These are phyloP conservation scores for Dendroctonus valens DNA, from an alignment of 1,140 invertebrate genomes.

Conservation along the genomic window DNA sequence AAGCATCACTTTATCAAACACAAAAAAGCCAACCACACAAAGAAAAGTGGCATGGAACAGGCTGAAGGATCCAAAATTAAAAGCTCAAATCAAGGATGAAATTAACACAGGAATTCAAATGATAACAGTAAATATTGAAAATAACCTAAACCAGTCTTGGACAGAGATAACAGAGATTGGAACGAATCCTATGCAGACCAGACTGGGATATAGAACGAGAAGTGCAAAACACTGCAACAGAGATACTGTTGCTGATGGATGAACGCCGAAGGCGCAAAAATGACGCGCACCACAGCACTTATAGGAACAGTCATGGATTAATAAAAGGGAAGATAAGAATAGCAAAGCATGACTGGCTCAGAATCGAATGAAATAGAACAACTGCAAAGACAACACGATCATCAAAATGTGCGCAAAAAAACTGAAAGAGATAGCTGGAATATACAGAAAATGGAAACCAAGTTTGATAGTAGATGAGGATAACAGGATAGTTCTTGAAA, in stretches of 20 bases:
- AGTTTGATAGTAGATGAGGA: background rate
- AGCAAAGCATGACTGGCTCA: slow-evolving; percentile 3
- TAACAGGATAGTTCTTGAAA: background rate
- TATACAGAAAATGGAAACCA: slow-evolving; percentile 1
- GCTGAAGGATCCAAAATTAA: slow-evolving; percentile 2
- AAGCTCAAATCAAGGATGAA: background rate
- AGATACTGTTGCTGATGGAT: too few species aligned
- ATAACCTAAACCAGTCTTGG: background rate
- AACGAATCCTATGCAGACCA: background rate
- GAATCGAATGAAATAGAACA: background rate
- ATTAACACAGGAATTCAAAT: slow-evolving; percentile 1
- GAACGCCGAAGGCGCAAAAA: too few species aligned
- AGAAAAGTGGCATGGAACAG: background rate
- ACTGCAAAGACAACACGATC: background rate
- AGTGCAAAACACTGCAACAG: slow-evolving; percentile 5
- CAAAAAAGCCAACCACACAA: too few species aligned
- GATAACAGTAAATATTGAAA: slow-evolving; percentile 2
- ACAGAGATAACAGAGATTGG: slow-evolving; percentile 2
- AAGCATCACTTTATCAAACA: too few species aligned
- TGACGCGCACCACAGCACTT: too few species aligned
- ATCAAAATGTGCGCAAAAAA: slow-evolving; percentile 7
- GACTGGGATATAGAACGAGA: slow-evolving; percentile 1
- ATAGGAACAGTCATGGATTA: too few species aligned
- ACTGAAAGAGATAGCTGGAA: slow-evolving; percentile 9
- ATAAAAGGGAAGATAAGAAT: too few species aligned